These are phyloP conservation scores for Limnephilus marmoratus DNA, from an alignment of 2,888 invertebrate genomes.

Conservation along the genomic window DNA sequence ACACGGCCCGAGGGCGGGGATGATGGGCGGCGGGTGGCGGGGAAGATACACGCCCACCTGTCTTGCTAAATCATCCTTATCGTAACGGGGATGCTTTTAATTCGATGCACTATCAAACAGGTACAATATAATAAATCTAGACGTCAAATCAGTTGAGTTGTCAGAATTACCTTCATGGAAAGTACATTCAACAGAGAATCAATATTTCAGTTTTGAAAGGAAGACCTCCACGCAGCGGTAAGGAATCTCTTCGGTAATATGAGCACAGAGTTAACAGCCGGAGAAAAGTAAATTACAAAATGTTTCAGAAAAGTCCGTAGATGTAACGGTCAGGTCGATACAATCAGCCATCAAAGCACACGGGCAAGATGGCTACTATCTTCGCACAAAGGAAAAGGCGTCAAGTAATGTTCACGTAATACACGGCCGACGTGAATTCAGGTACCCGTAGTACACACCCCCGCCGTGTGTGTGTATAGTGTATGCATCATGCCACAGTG, in stretches of 20 bases:
- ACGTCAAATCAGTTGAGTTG: not conserved
- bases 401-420: slow-evolving; percentile 12
- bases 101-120: slow-evolving; percentile 4
- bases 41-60: slow-evolving; percentile 24
- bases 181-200: not conserved
- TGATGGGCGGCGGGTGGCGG: slow-evolving; percentile 15
- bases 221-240: not conserved
- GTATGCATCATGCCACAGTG: not conserved
- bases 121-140: not conserved
- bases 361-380: slow-evolving; percentile 15
- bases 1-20: slow-evolving; percentile 2
- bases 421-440: slow-evolving; percentile 9
- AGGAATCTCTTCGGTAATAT: not conserved
- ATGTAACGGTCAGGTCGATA: slow-evolving; percentile 25
- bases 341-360: not conserved
- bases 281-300: not conserved
- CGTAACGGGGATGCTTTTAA: slow-evolving; percentile 32
- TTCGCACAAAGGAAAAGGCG: slow-evolving; percentile 6
- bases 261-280: not conserved
- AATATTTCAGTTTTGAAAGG: not conserved
- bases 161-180: not conserved
- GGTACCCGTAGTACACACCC: not conserved
- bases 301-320: not conserved
- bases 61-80: slow-evolving; percentile 52
- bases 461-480: not conserved